Conservation (phyloP, 1,140 invertebrate species). For the Drosophila azteca region DNA sequence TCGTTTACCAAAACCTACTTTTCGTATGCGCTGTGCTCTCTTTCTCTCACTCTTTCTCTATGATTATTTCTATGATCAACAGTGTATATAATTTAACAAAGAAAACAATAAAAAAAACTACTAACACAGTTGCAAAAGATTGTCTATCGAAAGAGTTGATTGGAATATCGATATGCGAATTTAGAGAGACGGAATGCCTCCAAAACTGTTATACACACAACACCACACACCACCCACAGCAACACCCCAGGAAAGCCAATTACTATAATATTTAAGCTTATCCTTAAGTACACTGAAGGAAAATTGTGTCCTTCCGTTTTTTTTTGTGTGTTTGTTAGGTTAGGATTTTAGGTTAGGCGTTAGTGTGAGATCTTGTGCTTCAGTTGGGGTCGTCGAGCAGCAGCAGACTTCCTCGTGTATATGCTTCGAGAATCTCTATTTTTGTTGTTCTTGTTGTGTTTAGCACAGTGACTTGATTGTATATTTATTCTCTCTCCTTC, state of each 20-base stretch:
- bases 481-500: constrained; percentile 32
- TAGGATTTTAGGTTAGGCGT: constrained; percentile 22
- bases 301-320: constrained; percentile 3
- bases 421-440: constrained; percentile 83
- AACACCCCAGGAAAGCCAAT: constrained; percentile 13
- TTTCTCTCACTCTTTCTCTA: constrained; percentile 25
- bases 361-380: constrained; percentile 43
- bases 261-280: constrained; percentile 49
- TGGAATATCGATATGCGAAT: constrained; percentile 10
- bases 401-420: constrained; percentile 71
- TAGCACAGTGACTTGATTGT: constrained; percentile 58
- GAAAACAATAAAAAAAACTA: constrained; percentile 31
- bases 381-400: constrained; percentile 40
- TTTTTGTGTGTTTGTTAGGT: constrained; percentile 1
- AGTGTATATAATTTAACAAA: constrained; percentile 61
- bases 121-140: constrained; percentile 61
- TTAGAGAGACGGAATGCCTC: not conserved
- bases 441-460: constrained; percentile 81
- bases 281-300: constrained; percentile 22
- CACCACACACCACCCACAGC: constrained; percentile 17
- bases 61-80: constrained; percentile 35
- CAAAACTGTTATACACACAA: constrained; percentile 54
- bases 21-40: constrained; percentile 42
- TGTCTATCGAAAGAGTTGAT: constrained; percentile 16
- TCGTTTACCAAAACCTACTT: constrained; percentile 48